A percentile compares a stretch with the other conserved stretches of the same genome.
These are phyloP conservation scores for Dasyurus viverrinus DNA, from an alignment of 2,113 vertebrate genomes.

Conservation along the genomic window DNA sequence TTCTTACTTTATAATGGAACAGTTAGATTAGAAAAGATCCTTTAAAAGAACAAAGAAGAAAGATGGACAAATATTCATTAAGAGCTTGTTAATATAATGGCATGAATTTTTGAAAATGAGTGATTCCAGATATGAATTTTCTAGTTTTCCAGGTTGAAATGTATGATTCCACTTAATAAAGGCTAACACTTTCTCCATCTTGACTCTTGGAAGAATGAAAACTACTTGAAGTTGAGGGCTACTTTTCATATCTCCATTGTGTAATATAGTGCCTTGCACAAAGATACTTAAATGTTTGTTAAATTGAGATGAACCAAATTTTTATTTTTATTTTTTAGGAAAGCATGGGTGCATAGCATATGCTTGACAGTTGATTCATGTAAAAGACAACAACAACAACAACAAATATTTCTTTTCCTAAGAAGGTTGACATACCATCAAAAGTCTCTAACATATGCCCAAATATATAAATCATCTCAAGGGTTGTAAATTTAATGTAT, in stretches of 20 bases:
- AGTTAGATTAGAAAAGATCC: neutral
- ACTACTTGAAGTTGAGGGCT: neutral
- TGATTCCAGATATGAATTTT: neutral
- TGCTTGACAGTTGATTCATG: neutral
- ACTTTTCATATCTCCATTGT: neutral
- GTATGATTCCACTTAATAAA: neutral
- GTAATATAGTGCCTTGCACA: neutral
- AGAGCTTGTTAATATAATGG: neutral
- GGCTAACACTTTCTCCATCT: neutral
- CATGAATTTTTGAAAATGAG: neutral
- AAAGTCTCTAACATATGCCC: neutral
- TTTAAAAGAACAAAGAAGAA: neutral
- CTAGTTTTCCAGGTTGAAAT: neutral
- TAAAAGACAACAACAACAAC: neutral
- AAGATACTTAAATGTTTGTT: neutral
- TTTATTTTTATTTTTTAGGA: neutral
- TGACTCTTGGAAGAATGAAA: neutral
- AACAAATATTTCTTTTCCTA: neutral
- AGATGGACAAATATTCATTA: neutral
- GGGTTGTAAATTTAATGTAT: neutral
- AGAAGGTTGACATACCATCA: neutral
- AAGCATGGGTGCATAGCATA: neutral
- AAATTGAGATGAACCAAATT: neutral
- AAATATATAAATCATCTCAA: neutral
- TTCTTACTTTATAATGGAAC: neutral